phyloP scores from a whole-genome alignment of 2,888 invertebrate genomes.

The Lycaena phlaeas region DNA sequence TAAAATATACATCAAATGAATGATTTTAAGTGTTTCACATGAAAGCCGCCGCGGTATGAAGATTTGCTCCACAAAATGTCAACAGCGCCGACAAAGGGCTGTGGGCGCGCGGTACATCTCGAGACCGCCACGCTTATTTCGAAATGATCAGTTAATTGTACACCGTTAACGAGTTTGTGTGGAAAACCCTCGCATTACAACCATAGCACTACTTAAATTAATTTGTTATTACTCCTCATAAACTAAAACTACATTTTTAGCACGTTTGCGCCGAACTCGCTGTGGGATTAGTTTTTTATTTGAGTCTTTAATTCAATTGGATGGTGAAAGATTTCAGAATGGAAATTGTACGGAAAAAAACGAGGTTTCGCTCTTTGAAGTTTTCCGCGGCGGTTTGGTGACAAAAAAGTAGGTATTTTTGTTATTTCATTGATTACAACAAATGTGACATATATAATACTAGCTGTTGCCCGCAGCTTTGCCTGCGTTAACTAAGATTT shows the following conservation, averaged over 20 bases:
- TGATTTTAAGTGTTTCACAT: conserved; percentile 45
- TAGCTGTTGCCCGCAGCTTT: too few species aligned
- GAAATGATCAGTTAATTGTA: conserved; percentile 57
- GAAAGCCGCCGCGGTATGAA: conserved; percentile 66
- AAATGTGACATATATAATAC: too few species aligned
- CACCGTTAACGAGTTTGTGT: conserved; percentile 37
- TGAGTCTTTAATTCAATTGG: too few species aligned
- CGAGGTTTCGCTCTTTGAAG: too few species aligned
- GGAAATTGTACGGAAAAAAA: too few species aligned
- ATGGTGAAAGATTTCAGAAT: too few species aligned
- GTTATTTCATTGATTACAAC: too few species aligned
- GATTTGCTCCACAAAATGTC: conserved; percentile 70
- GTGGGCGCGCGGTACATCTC: conserved; percentile 33
- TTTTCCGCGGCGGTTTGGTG: too few species aligned
- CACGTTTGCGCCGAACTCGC: background rate
- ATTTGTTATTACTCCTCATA: conserved; percentile 6
- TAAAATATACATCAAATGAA: conserved; percentile 40
- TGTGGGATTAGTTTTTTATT: background rate
- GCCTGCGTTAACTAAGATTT: too few species aligned
- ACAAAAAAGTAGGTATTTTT: too few species aligned
- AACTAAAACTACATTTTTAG: background rate
- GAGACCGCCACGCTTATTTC: conserved; percentile 47
- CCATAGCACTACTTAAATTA: conserved; percentile 1
- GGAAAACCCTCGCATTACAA: conserved; percentile 22
- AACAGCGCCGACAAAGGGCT: conserved; percentile 59